These are phyloP conservation scores for Sebastes oblongus DNA, from an alignment of 2,797 vertebrate genomes.

Conservation along the genomic window DNA sequence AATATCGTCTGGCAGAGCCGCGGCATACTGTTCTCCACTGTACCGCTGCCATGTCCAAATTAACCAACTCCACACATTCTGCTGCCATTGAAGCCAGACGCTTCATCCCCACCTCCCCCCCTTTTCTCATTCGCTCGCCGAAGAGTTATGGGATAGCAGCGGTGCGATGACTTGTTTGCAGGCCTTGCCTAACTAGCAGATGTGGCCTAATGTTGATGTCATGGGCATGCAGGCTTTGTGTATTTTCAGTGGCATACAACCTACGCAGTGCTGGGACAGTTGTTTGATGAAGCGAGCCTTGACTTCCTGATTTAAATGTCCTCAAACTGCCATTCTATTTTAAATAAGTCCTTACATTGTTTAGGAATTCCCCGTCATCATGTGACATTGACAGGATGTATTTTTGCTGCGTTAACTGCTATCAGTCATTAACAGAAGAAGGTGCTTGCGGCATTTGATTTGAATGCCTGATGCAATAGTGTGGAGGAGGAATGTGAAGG, in stretches of 20 bases:
- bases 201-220: conserved; percentile 62
- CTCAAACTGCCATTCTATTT: background rate
- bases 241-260: conserved; percentile 4
- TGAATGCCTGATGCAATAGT: conserved; percentile 86
- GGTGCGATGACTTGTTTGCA: conserved; percentile 63
- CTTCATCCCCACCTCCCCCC: conserved; percentile 54
- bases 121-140: conserved; percentile 33
- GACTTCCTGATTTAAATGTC: background rate
- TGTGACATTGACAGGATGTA: conserved; percentile 10
- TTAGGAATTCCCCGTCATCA: conserved; percentile 8
- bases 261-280: background rate
- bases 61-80: conserved; percentile 85
- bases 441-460: conserved; percentile 69
- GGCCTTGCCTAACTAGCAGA: conserved; percentile 68
- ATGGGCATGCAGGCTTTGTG: conserved; percentile 30
- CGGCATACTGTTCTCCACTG: conserved; percentile 81
- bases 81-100: conserved; percentile 80
- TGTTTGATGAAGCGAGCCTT: background rate
- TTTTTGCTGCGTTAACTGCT: conserved; percentile 20
- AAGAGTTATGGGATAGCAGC: conserved; percentile 68
- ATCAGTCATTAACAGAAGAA: conserved; percentile 62
- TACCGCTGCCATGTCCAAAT: conserved; percentile 85
- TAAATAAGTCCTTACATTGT: background rate
- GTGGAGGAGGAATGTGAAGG: conserved; percentile 83
- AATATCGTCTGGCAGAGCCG: conserved; percentile 80